A percentile compares a stretch with the other conserved stretches of the same genome.
phyloP scores from a whole-genome alignment of 2,113 vertebrate genomes.

The Epinephelus moara region DNA sequence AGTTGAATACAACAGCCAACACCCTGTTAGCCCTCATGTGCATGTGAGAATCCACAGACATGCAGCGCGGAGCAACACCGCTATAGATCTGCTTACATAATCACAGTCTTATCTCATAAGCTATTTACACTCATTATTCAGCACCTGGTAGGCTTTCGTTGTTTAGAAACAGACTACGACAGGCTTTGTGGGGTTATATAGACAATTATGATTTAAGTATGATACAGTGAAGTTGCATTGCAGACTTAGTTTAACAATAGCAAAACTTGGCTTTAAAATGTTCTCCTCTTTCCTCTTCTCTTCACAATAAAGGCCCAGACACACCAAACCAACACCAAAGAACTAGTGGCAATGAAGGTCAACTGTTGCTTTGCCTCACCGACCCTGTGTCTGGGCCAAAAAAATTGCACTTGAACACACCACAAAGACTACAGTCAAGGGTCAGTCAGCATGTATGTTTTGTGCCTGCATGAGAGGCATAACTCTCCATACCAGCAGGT shows the following conservation, averaged over 20 bases:
- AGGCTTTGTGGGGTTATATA: neutral
- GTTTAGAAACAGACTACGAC: neutral
- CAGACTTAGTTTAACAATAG: neutral
- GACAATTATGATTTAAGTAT: neutral
- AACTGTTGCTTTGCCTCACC: no score
- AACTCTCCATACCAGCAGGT: no score
- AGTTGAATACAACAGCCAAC: conserved; percentile 27
- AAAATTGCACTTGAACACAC: no score
- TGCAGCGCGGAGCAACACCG: conserved; percentile 11
- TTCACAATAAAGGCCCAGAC: no score
- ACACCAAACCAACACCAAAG: no score
- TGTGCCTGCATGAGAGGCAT: no score
- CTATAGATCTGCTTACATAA: conserved; percentile 54
- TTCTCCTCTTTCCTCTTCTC: neutral
- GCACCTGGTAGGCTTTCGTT: neutral
- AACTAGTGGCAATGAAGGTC: no score
- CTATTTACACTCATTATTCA: conserved; percentile 22
- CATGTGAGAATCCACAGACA: conserved; percentile 38
- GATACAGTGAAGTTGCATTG: neutral
- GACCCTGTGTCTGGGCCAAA: no score
- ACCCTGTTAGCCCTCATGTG: conserved; percentile 33
- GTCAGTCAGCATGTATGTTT: no score
- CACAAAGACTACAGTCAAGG: no score
- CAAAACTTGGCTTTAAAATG: neutral
- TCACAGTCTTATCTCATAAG: conserved; percentile 44